phyloP scores from a whole-genome alignment of 2,888 invertebrate species.

The Molorchus minor region DNA sequence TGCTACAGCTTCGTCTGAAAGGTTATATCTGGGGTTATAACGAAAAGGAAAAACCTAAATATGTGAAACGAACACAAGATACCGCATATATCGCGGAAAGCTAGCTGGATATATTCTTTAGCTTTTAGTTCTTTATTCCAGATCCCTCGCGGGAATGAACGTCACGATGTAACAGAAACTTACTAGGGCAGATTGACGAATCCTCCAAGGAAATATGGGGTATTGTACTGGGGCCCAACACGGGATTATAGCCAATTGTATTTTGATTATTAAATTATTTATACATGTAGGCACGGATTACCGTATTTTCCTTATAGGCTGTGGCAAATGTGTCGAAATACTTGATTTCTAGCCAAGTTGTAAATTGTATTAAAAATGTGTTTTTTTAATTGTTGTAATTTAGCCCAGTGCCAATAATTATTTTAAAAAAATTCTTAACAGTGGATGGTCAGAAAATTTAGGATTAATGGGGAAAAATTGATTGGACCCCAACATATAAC shows the following conservation, averaged over 20 bases:
- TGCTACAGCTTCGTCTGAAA: not conserved
- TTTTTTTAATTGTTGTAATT: too few species aligned
- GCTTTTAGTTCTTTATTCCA: constrained; percentile 4
- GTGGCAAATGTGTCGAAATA: too few species aligned
- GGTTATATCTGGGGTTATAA: not conserved
- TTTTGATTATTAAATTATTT: too few species aligned
- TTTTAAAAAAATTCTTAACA: too few species aligned
- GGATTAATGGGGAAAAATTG: too few species aligned
- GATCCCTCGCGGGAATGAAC: not conserved
- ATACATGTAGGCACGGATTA: too few species aligned
- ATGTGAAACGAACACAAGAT: not conserved
- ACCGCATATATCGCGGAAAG: not conserved
- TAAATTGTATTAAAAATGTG: too few species aligned
- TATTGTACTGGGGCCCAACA: not conserved
- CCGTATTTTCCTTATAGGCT: too few species aligned
- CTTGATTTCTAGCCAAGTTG: too few species aligned
- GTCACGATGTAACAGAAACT: constrained; percentile 10
- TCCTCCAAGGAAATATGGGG: constrained; percentile 9
- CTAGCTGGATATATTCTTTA: not conserved
- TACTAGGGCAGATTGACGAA: constrained; percentile 9
- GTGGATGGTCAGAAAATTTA: too few species aligned
- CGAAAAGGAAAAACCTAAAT: not conserved
- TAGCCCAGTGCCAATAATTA: too few species aligned
- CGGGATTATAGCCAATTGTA: not conserved
- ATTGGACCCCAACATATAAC: too few species aligned